Conservation (phyloP, 2,113 vertebrate genomes). For the Symphodus melops region DNA sequence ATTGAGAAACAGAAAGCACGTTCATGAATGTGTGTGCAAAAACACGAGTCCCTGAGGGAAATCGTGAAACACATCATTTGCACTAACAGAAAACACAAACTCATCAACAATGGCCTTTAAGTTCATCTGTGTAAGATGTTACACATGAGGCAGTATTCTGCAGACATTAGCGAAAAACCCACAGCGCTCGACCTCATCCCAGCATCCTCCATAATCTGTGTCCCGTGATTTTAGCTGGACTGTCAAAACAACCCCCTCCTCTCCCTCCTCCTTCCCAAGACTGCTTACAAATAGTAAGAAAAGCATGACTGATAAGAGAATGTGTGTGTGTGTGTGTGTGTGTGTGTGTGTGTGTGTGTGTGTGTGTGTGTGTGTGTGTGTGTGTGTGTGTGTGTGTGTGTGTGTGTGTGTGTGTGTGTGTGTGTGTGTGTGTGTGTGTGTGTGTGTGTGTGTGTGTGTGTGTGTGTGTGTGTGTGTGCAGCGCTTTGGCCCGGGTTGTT, state of each 20-base stretch:
- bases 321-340: constrained; percentile 5
- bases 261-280: not conserved
- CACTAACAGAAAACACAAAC: not conserved
- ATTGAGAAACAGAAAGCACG: no score
- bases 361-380: no score
- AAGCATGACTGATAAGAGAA: not conserved
- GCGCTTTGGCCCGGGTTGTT: not conserved
- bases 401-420: constrained; percentile 1
- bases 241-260: constrained; percentile 62
- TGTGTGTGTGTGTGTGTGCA: no score
- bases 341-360: no score
- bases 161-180: constrained; percentile 49
- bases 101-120: not conserved
- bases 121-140: constrained; percentile 18
- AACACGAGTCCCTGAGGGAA: no score
- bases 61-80: no score
- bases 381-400: not conserved
- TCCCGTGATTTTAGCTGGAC: constrained; percentile 58
- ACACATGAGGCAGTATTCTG: constrained; percentile 49
- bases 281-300: constrained; percentile 31
- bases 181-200: constrained; percentile 46
- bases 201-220: constrained; percentile 55
- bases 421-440: no score
- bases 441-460: no score
- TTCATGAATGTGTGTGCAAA: no score